phyloP scores from a whole-genome alignment of 2,888 invertebrate species.

The Rosalia funebris region DNA sequence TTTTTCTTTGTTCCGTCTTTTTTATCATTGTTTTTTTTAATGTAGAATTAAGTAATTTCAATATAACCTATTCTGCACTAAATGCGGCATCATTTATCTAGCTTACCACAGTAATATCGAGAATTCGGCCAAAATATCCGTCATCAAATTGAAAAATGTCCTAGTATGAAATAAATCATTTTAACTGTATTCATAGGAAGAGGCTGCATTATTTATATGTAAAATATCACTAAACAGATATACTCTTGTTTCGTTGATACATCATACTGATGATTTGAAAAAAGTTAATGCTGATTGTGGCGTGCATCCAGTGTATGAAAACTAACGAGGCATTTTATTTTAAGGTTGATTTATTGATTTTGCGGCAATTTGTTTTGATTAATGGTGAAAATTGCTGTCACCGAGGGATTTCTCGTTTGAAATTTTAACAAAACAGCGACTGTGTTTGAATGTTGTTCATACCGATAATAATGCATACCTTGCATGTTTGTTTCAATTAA shows the following conservation, averaged over 20 bases:
- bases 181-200: slow-evolving; percentile 8
- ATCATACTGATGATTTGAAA: slow-evolving; percentile 13
- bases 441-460: slow-evolving; percentile 6
- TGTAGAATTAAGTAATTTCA: no score
- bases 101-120: no score
- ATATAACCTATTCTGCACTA: no score
- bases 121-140: no score
- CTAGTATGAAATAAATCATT: slow-evolving; percentile 13
- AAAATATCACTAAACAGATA: slow-evolving; percentile 3
- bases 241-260: slow-evolving; percentile 9
- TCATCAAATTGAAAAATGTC: no score
- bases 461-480: not conserved
- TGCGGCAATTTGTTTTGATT: slow-evolving; percentile 30
- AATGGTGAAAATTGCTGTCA: slow-evolving; percentile 23
- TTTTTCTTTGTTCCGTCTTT: no score
- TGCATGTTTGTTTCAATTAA: not conserved
- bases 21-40: no score
- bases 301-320: slow-evolving; percentile 15
- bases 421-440: slow-evolving; percentile 16
- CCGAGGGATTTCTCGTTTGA: slow-evolving; percentile 19
- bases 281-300: not conserved
- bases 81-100: no score
- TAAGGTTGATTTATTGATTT: slow-evolving; percentile 32
- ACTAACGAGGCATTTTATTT: slow-evolving; percentile 32
- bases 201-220: not conserved